Conservation (phyloP, 2,797 vertebrate genomes). For the Tenualosa ilisha region DNA sequence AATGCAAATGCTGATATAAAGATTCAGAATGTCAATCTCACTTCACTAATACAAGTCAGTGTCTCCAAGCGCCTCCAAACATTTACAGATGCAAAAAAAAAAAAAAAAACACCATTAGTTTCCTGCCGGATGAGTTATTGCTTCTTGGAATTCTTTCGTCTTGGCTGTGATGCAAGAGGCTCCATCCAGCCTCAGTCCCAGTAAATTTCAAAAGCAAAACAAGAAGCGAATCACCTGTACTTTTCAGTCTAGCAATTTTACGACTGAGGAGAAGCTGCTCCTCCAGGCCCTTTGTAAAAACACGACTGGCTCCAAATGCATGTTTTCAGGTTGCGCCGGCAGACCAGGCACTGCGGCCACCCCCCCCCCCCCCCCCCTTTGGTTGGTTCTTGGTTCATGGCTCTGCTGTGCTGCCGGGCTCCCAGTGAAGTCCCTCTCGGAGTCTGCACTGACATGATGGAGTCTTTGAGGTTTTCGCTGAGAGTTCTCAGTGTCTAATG, state of each 20-base stretch:
- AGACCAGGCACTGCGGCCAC: too few relatives aligned
- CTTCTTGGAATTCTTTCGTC: not conserved
- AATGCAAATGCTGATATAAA: not conserved
- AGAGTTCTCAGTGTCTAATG: not conserved
- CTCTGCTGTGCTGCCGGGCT: not conserved
- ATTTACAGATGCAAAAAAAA: not conserved
- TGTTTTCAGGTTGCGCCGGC: not conserved
- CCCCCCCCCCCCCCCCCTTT: too few relatives aligned
- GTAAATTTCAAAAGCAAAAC: conserved; percentile 5
- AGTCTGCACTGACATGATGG: too few relatives aligned
- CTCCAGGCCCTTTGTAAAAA: not conserved
- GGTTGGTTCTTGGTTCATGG: not conserved
- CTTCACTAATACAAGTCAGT: not conserved
- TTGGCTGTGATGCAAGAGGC: not conserved
- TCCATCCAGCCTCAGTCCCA: not conserved
- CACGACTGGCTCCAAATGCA: not conserved
- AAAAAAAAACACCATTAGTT: not conserved
- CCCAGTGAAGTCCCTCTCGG: not conserved
- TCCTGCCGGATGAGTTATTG: not conserved
- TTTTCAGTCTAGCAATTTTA: conserved; percentile 22
- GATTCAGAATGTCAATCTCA: not conserved
- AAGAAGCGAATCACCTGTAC: conserved; percentile 20
- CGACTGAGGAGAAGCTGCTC: not conserved
- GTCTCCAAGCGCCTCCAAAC: not conserved
- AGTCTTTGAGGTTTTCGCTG: not conserved